These are phyloP conservation scores for Pocota personata DNA, from an alignment of 2,888 invertebrate genomes.

Conservation along the genomic window DNA sequence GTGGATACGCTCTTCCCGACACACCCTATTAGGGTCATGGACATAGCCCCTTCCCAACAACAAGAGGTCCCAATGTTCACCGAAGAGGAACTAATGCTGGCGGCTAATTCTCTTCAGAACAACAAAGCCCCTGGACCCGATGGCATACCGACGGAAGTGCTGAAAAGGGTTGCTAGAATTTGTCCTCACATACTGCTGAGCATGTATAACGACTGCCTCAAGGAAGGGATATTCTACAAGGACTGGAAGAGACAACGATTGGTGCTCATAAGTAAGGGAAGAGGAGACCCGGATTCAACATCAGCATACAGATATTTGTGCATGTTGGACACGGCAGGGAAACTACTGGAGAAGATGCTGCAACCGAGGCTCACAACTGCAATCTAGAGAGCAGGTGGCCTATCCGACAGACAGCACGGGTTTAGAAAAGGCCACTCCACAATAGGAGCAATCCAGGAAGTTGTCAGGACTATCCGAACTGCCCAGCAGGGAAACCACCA, in stretches of 20 bases:
- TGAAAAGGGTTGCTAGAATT: not conserved
- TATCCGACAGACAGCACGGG: too few relatives aligned
- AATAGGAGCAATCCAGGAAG: too few relatives aligned
- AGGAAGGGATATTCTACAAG: constrained; percentile 21
- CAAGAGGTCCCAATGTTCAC: not conserved
- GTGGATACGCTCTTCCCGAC: not conserved
- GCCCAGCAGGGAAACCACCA: too few relatives aligned
- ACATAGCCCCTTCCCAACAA: not conserved
- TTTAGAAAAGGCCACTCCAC: too few relatives aligned
- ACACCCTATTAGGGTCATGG: not conserved
- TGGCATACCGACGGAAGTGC: constrained; percentile 48
- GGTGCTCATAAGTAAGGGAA: constrained; percentile 38
- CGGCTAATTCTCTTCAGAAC: not conserved
- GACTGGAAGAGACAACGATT: constrained; percentile 40
- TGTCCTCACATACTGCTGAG: not conserved
- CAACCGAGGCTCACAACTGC: too few relatives aligned
- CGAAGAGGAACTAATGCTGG: not conserved
- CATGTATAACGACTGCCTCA: constrained; percentile 32
- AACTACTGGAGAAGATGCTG: not conserved
- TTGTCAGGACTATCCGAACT: too few relatives aligned
- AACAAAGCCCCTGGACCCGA: constrained; percentile 33
- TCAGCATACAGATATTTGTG: constrained; percentile 33
- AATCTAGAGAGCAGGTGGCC: too few relatives aligned
- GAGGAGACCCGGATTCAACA: constrained; percentile 26
- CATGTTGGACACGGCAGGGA: not conserved